Conservation (phyloP, 2,888 invertebrate genomes). For the Dermolepida albohirtum region DNA sequence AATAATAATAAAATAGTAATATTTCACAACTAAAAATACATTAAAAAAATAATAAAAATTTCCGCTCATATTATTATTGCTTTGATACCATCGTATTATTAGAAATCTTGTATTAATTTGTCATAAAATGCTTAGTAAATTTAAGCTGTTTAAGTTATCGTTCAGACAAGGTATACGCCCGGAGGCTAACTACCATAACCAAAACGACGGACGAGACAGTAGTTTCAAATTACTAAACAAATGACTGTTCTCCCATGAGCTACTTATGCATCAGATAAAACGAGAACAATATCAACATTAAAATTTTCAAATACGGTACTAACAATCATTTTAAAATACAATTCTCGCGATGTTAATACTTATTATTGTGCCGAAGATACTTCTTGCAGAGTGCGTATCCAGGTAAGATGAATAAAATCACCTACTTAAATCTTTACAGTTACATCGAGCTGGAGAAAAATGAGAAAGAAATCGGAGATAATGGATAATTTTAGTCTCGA, state of each 20-base stretch:
- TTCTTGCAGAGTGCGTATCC: neutral
- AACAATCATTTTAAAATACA: conserved; percentile 16
- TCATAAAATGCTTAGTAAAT: conserved; percentile 12
- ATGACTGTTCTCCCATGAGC: conserved; percentile 6
- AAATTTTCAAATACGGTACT: conserved; percentile 29
- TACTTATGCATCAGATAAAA: conserved; percentile 33
- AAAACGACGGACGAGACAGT: neutral
- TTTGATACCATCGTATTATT: neutral
- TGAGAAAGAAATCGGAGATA: too few relatives aligned
- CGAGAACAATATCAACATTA: conserved; percentile 35
- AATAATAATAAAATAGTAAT: neutral
- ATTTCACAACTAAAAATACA: conserved; percentile 7
- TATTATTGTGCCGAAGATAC: neutral
- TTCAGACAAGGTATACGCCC: neutral
- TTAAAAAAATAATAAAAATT: neutral
- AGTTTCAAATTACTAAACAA: conserved; percentile 9
- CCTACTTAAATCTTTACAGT: too few relatives aligned
- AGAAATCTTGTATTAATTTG: conserved; percentile 12
- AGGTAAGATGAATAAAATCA: too few relatives aligned
- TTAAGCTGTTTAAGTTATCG: conserved; percentile 5
- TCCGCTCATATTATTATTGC: neutral
- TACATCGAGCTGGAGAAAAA: too few relatives aligned
- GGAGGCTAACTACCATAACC: neutral
- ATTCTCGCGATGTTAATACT: neutral
- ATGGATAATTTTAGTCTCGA: too few relatives aligned